Percentiles rank a stretch among this genome's conserved stretches.
Evolutionary conservation across 2,797 vertebrate species (phyloP).

Genomic region (Buceros bicornis): DNA sequence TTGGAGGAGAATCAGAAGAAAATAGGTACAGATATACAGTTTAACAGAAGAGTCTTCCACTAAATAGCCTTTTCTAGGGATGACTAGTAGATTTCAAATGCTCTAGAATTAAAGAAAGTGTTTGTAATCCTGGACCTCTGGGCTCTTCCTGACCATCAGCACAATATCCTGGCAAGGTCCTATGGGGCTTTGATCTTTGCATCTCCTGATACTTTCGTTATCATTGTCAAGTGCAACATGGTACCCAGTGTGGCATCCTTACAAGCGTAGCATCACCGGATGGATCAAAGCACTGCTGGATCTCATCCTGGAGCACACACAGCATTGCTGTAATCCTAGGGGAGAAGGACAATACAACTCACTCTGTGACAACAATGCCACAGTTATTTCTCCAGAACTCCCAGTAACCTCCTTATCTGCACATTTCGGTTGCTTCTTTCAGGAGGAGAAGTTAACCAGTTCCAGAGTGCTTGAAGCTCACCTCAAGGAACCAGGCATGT

Average conservation of each 20-base stretch:
- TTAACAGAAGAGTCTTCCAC: background rate
- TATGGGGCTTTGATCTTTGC: background rate
- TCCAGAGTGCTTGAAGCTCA: background rate
- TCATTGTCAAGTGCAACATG: background rate
- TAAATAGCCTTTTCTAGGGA: background rate
- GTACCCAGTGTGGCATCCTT: background rate
- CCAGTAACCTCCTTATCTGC: background rate
- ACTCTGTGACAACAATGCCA: fast-evolving
- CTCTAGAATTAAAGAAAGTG: background rate
- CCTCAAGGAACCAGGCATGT: background rate
- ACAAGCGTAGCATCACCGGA: background rate
- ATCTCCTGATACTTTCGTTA: background rate
- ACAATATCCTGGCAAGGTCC: background rate
- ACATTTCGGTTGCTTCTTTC: background rate
- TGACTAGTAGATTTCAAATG: background rate
- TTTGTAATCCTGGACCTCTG: background rate
- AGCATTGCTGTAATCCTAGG: background rate
- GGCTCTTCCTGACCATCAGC: background rate
- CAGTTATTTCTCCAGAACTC: background rate
- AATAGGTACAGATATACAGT: background rate
- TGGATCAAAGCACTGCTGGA: background rate
- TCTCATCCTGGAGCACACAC: background rate
- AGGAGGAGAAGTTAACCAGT: background rate
- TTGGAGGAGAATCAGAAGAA: background rate
- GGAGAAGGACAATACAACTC: background rate